Evolutionary conservation across 2,888 invertebrate genomes (phyloP).

Genomic region (Sphinx pinastri): DNA sequence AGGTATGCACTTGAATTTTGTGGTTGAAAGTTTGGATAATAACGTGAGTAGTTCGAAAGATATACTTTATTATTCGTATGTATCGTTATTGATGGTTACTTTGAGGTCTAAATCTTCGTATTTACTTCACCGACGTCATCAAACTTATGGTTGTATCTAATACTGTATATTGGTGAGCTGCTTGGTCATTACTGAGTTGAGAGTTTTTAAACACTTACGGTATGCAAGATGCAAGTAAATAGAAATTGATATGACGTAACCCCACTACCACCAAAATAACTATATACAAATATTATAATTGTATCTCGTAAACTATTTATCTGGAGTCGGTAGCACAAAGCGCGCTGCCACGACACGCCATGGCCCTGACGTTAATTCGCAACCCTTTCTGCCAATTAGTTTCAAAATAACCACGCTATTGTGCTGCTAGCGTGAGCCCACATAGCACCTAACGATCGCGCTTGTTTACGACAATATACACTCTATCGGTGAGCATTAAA

Average conservation of each 20-base stretch:
- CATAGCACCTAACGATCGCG: constrained; percentile 66
- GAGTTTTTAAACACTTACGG: neutral
- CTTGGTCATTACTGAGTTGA: no score
- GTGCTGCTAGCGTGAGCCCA: constrained; percentile 72
- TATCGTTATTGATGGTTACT: no score
- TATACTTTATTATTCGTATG: no score
- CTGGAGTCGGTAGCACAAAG: constrained; percentile 66
- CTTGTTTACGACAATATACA: constrained; percentile 41
- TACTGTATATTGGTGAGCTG: no score
- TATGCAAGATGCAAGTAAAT: neutral
- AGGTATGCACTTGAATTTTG: no score
- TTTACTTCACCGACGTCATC: no score
- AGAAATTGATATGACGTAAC: constrained; percentile 11
- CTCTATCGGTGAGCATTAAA: constrained; percentile 47
- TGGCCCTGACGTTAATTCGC: constrained; percentile 82
- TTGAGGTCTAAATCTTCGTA: no score
- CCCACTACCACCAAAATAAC: neutral
- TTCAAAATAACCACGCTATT: constrained; percentile 83
- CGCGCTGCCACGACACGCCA: constrained; percentile 60
- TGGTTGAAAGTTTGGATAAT: no score
- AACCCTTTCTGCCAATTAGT: constrained; percentile 84
- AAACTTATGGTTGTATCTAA: no score
- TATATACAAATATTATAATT: constrained; percentile 43
- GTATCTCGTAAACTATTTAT: constrained; percentile 56
- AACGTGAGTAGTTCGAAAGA: no score